Evolutionary conservation across 2,888 invertebrate genomes (phyloP), one percentile per base, ranked within the genome.

Genomic region (Drosophila silvestris): DNA sequence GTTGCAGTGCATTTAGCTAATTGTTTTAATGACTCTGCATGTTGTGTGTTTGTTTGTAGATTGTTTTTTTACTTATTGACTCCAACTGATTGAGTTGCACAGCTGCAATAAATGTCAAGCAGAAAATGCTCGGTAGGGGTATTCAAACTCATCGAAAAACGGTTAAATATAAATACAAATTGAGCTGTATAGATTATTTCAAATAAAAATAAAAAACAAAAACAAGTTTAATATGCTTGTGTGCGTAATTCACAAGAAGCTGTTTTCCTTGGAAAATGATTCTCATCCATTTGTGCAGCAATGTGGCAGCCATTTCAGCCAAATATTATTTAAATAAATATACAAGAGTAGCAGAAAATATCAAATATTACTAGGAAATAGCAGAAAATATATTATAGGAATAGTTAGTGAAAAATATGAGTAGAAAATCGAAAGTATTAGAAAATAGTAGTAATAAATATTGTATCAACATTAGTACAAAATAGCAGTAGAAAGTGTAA

Each of bases 21-120:
- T 81, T 82, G 78, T 74, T 61, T 86, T 86, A 86, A 82, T 85
- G 75, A 64, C 56, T 74, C 74, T 65, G 76, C 77, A 70, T 59
- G 76, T 51, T 58, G 39, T 47, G 22, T 44, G 47, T 47, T 37
- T 37, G 26, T 6, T 64, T 51, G 51, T 22, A 53, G 28, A 30
- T 35, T 60, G 37, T 54, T 37, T 14, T 47, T 5, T 35, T 57
- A 28, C n/a, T 61, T 57, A 56, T 50, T 32, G 51, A 41, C 47
- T 59, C 26, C 12, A 47, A 60, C 41, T 57, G 77, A 71, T 61
- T 61, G 41, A 60, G 74, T 64, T 62, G 80, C 53, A 62, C 61
- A 62, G 60, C 51, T 72, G 72, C 30, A 16, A 28, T 22, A 73
- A 70, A 41, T 61, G 37, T 72, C 44, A 53, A 47, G 30, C 37